Evolutionary conservation across 2,113 vertebrate genomes (phyloP).

Genomic region (Etheostoma cragini): DNA sequence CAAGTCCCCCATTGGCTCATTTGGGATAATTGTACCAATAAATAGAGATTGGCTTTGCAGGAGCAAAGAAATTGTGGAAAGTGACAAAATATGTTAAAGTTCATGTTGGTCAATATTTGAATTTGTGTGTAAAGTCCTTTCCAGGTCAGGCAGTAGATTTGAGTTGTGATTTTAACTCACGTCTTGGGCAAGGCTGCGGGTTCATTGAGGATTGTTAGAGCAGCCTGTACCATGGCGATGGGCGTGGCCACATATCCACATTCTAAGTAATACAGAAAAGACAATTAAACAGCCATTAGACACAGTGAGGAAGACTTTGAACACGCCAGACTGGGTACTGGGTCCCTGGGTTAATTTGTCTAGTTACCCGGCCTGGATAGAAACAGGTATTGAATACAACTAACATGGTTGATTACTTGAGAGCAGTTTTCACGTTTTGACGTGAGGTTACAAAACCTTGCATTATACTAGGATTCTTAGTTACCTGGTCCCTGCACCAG

Average conservation of each 20-base stretch:
- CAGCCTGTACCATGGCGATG: slow-evolving; percentile 94
- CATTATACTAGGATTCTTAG: neutral
- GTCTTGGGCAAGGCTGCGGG: slow-evolving; percentile 87
- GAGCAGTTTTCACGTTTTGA: neutral
- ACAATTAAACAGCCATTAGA: slow-evolving; percentile 13
- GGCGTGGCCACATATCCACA: slow-evolving; percentile 91
- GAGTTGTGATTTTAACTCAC: slow-evolving; percentile 82
- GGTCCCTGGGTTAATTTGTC: neutral
- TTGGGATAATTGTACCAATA: neutral
- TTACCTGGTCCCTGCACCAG: slow-evolving; percentile 95
- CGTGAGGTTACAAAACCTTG: neutral
- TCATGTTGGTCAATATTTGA: neutral
- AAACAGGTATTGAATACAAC: neutral
- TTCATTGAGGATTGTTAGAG: slow-evolving; percentile 90
- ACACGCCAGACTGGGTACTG: neutral
- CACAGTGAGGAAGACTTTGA: neutral
- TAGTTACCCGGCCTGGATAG: neutral
- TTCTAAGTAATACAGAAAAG: slow-evolving; percentile 80
- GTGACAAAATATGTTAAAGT: neutral
- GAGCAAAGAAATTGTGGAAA: neutral
- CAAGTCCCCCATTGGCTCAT: neutral
- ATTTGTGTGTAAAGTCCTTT: neutral
- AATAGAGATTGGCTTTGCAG: neutral
- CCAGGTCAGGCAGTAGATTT: neutral
- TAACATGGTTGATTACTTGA: neutral